phyloP scores from a whole-genome alignment of 2,888 invertebrate genomes.

The Rhagium mordax region DNA sequence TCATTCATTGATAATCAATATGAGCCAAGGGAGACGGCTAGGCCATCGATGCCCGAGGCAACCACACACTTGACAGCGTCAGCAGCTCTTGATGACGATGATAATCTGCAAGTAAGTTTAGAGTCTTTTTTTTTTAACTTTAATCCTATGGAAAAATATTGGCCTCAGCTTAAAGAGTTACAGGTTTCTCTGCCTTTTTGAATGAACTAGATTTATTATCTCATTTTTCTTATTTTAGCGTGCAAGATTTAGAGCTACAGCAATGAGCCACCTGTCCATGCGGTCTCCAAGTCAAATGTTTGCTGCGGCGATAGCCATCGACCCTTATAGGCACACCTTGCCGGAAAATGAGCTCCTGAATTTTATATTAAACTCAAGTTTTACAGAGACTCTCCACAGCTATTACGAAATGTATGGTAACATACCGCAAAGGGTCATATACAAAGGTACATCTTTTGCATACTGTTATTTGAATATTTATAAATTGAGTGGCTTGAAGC shows the following conservation, averaged over 20 bases:
- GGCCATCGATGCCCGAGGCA: too few species aligned
- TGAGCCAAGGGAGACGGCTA: too few species aligned
- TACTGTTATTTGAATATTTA: too few species aligned
- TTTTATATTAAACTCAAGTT: slow-evolving; percentile 45
- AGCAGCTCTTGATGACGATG: too few species aligned
- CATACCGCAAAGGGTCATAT: slow-evolving; percentile 52
- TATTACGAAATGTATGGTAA: slow-evolving; percentile 45
- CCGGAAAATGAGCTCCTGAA: slow-evolving; percentile 53
- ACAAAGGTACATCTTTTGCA: slow-evolving; percentile 44
- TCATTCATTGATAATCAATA: slow-evolving; percentile 25
- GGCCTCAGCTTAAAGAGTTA: too few species aligned
- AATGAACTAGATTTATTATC: too few species aligned
- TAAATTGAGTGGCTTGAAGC: too few species aligned
- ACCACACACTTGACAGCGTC: too few species aligned
- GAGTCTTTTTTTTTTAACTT: too few species aligned
- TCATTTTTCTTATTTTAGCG: not conserved
- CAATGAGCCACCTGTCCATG: not conserved
- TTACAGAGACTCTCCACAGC: slow-evolving; percentile 40
- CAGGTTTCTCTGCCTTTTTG: too few species aligned
- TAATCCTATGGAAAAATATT: too few species aligned
- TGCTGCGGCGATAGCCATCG: not conserved
- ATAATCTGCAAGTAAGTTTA: too few species aligned
- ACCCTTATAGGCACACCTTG: slow-evolving; percentile 42
- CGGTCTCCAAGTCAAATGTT: not conserved
- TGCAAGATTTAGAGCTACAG: not conserved